These are phyloP conservation scores for Phoebastria nigripes DNA, from an alignment of 2,797 vertebrate species.

Conservation along the genomic window DNA sequence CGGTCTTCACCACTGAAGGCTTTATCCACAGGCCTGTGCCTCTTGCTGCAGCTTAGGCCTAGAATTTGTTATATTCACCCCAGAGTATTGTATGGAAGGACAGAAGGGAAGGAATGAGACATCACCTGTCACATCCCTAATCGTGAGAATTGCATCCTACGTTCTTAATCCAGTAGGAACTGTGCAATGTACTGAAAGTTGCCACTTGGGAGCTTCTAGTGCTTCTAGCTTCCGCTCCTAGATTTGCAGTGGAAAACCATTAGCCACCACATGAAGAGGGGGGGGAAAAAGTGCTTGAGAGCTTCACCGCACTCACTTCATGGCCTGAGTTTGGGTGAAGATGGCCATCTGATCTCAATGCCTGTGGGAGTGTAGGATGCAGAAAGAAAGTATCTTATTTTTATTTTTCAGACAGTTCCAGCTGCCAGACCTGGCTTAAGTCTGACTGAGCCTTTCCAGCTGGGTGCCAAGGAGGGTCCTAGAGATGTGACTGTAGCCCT, in stretches of 20 bases:
- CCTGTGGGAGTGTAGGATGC: too few species aligned
- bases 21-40: neutral
- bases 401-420: neutral
- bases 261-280: neutral
- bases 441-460: neutral
- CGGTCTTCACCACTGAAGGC: neutral
- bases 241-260: neutral
- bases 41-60: neutral
- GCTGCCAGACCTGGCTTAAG: neutral
- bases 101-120: neutral
- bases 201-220: neutral
- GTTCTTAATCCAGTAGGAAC: neutral
- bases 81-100: neutral
- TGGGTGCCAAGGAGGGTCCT: neutral
- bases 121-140: neutral
- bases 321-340: neutral
- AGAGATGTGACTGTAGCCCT: neutral
- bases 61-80: neutral
- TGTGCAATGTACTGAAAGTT: neutral
- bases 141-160: neutral
- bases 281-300: neutral
- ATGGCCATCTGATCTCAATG: neutral
- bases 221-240: neutral
- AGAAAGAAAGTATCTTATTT: neutral
- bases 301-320: accelerated